These are phyloP conservation scores for Macroramphosus scolopax DNA, from an alignment of 2,797 vertebrate species.

Conservation along the genomic window DNA sequence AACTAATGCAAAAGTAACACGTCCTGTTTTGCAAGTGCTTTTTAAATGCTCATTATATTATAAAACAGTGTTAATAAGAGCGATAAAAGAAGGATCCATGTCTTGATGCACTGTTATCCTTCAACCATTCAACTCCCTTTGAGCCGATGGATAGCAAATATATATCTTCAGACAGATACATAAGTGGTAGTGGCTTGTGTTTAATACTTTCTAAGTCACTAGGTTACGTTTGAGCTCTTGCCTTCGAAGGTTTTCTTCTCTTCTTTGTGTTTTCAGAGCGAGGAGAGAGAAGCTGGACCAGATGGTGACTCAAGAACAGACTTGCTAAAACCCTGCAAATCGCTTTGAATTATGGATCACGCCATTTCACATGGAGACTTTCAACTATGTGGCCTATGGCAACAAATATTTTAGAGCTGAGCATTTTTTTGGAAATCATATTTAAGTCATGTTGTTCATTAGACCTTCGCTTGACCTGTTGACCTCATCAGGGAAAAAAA, in stretches of 20 bases:
- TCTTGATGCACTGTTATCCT: too few relatives aligned
- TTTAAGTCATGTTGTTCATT: conserved; percentile 12
- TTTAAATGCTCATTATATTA: too few relatives aligned
- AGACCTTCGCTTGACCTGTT: conserved; percentile 33
- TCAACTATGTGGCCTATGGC: conserved; percentile 1
- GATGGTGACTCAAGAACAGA: conserved; percentile 39
- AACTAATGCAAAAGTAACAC: too few relatives aligned
- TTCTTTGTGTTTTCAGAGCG: conserved; percentile 56
- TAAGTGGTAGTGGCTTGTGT: too few relatives aligned
- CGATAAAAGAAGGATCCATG: too few relatives aligned
- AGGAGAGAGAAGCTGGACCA: conserved; percentile 19
- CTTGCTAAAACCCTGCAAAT: conserved; percentile 25
- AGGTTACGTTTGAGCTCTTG: too few relatives aligned
- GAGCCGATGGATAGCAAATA: too few relatives aligned
- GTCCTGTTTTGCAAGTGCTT: too few relatives aligned
- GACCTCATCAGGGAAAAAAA: conserved; percentile 41
- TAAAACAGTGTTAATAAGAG: too few relatives aligned
- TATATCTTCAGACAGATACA: too few relatives aligned
- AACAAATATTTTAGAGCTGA: conserved; percentile 20
- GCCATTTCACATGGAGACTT: conserved; percentile 2
- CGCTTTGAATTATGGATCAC: conserved; percentile 22
- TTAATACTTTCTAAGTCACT: too few relatives aligned
- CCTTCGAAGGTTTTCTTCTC: conserved; percentile 2
- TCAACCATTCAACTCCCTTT: too few relatives aligned
- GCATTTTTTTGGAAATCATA: conserved; percentile 33